Conservation (phyloP, 2,888 invertebrate species). For the Laothoe populi region DNA sequence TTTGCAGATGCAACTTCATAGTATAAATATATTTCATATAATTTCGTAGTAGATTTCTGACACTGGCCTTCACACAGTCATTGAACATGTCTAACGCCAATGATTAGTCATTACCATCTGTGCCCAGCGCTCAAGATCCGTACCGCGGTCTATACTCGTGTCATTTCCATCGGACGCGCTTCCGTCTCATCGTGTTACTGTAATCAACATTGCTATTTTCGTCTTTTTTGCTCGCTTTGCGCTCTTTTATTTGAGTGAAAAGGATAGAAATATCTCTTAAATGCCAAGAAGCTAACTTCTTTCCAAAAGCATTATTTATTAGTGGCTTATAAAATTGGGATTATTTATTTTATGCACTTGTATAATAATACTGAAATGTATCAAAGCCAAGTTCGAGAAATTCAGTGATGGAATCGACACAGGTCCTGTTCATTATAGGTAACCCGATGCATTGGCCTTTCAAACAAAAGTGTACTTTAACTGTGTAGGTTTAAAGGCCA, state of each 20-base stretch:
- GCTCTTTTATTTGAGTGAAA: slow-evolving; percentile 27
- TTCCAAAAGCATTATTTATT: not conserved
- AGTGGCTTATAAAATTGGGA: not conserved
- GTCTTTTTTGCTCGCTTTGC: slow-evolving; percentile 21
- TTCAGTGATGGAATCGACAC: slow-evolving; percentile 52
- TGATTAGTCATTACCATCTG: not conserved
- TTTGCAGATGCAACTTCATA: too few relatives aligned
- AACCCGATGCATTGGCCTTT: slow-evolving; percentile 46
- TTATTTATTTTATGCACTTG: not conserved
- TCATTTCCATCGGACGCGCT: slow-evolving; percentile 41
- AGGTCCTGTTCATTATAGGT: slow-evolving; percentile 41
- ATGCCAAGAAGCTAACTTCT: not conserved
- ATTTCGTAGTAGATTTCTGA: too few relatives aligned
- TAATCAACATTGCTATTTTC: slow-evolving; percentile 1
- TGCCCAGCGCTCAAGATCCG: not conserved
- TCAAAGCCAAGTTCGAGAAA: not conserved
- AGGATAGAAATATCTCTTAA: not conserved
- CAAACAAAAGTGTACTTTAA: slow-evolving; percentile 26
- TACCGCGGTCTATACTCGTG: slow-evolving; percentile 30
- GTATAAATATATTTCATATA: too few relatives aligned
- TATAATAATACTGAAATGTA: not conserved
- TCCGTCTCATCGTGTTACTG: slow-evolving; percentile 17
- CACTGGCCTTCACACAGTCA: too few relatives aligned
- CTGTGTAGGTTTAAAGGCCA: slow-evolving; percentile 40
- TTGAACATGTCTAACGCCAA: too few relatives aligned